Conservation (phyloP, 2,113 vertebrate genomes). For the Triplophysa rosa region DNA sequence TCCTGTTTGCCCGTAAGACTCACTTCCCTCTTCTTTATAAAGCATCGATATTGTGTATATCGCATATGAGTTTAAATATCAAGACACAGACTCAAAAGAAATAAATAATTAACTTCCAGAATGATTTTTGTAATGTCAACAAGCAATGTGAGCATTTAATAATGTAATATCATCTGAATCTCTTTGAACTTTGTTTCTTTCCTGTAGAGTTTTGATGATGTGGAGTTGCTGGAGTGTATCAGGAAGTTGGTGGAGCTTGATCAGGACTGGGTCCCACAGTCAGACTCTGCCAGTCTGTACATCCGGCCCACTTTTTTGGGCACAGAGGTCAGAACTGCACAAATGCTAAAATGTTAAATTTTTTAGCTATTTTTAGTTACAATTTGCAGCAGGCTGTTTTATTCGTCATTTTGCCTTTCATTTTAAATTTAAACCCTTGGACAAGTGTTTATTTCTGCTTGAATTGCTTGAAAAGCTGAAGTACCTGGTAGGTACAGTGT, state of each 20-base stretch:
- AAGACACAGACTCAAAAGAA: no score
- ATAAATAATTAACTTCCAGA: no score
- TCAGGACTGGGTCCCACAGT: constrained; percentile 85
- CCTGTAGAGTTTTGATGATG: constrained; percentile 79
- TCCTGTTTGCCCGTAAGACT: constrained; percentile 82
- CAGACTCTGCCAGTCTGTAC: constrained; percentile 80
- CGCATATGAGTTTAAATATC: no score
- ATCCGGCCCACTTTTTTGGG: constrained; percentile 86
- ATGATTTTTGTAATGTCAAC: no score
- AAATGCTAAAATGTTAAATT: not conserved
- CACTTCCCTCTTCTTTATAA: not conserved
- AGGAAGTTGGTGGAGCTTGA: constrained; percentile 83
- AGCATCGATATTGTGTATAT: not conserved
- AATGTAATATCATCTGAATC: not conserved
- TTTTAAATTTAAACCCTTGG: no score
- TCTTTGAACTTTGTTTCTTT: not conserved
- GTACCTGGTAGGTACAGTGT: no score
- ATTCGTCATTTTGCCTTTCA: no score
- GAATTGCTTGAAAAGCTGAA: no score
- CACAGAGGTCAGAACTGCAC: constrained; percentile 76
- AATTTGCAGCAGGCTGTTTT: no score
- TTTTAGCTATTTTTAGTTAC: no score
- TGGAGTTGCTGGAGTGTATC: constrained; percentile 86
- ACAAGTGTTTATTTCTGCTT: no score
- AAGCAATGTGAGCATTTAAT: no score